These are phyloP conservation scores for Saccostrea cuccullata DNA, from an alignment of 1,140 invertebrate genomes.

Conservation along the genomic window DNA sequence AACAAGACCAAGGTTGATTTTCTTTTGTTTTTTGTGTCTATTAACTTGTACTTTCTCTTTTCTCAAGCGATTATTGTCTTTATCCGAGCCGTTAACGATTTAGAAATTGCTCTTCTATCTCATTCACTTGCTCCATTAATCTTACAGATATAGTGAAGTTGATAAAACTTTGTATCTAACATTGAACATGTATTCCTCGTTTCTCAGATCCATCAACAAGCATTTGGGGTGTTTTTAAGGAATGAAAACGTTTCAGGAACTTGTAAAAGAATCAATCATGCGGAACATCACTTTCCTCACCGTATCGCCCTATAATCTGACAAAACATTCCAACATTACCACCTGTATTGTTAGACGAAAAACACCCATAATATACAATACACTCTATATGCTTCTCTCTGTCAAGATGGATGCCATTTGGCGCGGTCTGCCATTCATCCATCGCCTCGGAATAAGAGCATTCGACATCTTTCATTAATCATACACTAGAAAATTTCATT, in stretches of 20 bases:
- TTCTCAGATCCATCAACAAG: slow-evolving; percentile 6
- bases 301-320: slow-evolving; percentile 19
- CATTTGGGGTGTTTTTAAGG: slow-evolving; percentile 3
- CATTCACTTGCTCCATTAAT: slow-evolving; percentile 16
- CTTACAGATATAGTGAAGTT: neutral
- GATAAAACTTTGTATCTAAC: neutral
- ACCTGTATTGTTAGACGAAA: slow-evolving; percentile 22
- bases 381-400: neutral
- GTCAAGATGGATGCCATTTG: slow-evolving; percentile 7
- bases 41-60: neutral
- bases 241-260: slow-evolving; percentile 18
- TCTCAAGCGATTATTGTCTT: neutral
- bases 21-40: neutral
- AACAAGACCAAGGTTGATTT: neutral
- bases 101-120: neutral
- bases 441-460: neutral
- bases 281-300: slow-evolving; percentile 20
- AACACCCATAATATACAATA: neutral
- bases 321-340: slow-evolving; percentile 17
- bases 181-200: neutral
- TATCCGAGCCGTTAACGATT: slow-evolving; percentile 16
- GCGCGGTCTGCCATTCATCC: slow-evolving; percentile 2
- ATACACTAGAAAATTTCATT: slow-evolving; percentile 13
- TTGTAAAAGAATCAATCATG: slow-evolving; percentile 15
- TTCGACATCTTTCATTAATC: slow-evolving; percentile 8